phyloP scores from a whole-genome alignment of 2,113 vertebrate genomes.

The Arizona elegans region DNA sequence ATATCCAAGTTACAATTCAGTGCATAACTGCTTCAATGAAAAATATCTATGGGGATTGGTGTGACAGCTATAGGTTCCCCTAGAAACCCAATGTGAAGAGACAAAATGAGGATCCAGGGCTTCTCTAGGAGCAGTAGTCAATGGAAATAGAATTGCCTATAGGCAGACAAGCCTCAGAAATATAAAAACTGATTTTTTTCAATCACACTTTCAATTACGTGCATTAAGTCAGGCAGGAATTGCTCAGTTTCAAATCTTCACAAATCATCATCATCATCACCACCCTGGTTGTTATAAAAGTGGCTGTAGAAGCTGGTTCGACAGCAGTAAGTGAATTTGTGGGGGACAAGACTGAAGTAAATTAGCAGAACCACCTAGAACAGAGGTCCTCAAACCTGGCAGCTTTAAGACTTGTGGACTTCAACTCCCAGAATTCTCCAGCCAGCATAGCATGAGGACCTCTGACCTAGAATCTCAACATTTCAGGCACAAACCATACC shows the following conservation, averaged over 20 bases:
- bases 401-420: too few relatives aligned
- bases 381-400: too few relatives aligned
- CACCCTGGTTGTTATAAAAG: neutral
- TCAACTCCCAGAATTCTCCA: too few relatives aligned
- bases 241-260: neutral
- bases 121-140: neutral
- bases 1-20: neutral
- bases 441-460: too few relatives aligned
- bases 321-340: neutral
- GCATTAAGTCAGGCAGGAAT: neutral
- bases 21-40: neutral
- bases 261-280: neutral
- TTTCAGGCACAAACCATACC: neutral
- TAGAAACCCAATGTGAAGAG: neutral
- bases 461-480: neutral
- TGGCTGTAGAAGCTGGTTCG: neutral
- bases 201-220: neutral
- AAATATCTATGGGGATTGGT: neutral
- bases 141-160: neutral
- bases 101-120: neutral
- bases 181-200: neutral
- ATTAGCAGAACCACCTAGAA: neutral
- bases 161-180: neutral
- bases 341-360: neutral
- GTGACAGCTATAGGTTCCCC: neutral